A percentile compares a stretch with the other conserved stretches of the same genome.
Conservation (phyloP, 2,113 vertebrate species). For the Scytalopus superciliaris region DNA sequence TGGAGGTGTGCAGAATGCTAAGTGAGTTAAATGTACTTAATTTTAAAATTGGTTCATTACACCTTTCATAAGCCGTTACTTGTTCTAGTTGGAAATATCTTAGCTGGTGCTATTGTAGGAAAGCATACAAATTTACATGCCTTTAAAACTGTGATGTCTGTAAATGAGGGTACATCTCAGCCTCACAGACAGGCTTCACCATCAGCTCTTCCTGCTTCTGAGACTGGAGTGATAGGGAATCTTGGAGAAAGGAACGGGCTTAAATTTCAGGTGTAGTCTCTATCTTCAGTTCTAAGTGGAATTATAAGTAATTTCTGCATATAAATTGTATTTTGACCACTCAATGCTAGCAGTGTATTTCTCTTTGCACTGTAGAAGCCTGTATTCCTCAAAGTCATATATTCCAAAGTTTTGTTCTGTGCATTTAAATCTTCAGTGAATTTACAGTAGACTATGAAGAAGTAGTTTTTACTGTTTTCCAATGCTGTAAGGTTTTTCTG, state of each 20-base stretch:
- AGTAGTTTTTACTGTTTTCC: not conserved
- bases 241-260: not conserved
- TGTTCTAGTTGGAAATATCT: not conserved
- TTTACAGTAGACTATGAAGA: not conserved
- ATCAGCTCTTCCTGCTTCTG: not conserved
- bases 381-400: not conserved
- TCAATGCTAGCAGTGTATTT: not conserved
- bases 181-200: not conserved
- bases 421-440: not conserved
- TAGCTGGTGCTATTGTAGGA: not conserved
- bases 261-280: not conserved
- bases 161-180: not conserved
- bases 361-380: not conserved
- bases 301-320: not conserved
- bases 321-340: not conserved
- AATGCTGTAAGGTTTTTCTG: not conserved
- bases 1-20: not conserved
- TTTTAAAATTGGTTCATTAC: not conserved
- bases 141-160: not conserved
- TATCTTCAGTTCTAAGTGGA: not conserved
- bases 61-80: not conserved
- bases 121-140: not conserved
- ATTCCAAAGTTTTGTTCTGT: not conserved
- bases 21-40: not conserved
- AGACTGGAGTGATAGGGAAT: not conserved